A percentile compares a stretch with the other conserved stretches of the same genome.
phyloP scores from a whole-genome alignment of 2,888 invertebrate species.

The Trichopoda pennipes region DNA sequence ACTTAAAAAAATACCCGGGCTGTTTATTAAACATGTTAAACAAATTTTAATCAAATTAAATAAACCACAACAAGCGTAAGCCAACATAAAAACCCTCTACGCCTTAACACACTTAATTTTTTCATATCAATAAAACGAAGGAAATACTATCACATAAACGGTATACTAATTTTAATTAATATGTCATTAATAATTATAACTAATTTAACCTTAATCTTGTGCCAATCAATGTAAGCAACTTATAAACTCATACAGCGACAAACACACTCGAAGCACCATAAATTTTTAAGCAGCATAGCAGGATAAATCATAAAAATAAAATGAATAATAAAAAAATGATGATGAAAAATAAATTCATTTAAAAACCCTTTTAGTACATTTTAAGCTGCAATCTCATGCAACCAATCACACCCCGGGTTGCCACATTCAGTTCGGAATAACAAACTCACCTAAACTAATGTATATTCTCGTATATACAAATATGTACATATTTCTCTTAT shows the following conservation, averaged over 20 bases:
- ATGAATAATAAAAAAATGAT: not conserved
- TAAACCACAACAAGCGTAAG: too few species aligned
- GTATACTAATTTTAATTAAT: slow-evolving; percentile 48
- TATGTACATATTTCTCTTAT: not conserved
- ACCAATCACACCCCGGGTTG: slow-evolving; percentile 28
- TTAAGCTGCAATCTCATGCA: slow-evolving; percentile 34
- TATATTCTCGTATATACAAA: too few species aligned
- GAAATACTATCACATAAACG: not conserved
- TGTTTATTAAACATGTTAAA: too few species aligned
- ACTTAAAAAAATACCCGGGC: too few species aligned
- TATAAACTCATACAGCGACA: slow-evolving; percentile 7
- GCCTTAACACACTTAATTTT: not conserved
- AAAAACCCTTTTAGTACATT: slow-evolving; percentile 24
- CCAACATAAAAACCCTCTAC: too few species aligned
- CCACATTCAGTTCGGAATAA: slow-evolving; percentile 2
- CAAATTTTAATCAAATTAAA: too few species aligned
- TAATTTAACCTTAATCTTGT: slow-evolving; percentile 59
- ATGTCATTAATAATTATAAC: slow-evolving; percentile 60
- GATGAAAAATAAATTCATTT: not conserved
- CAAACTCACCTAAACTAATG: not conserved
- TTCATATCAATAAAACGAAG: not conserved
- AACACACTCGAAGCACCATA: not conserved
- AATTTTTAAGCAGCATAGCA: slow-evolving; percentile 15
- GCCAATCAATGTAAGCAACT: slow-evolving; percentile 56
- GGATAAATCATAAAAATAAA: slow-evolving; percentile 3